These are phyloP conservation scores for Trissoscelio sp. DNA, from an alignment of 2,888 invertebrate species.

Conservation along the genomic window DNA sequence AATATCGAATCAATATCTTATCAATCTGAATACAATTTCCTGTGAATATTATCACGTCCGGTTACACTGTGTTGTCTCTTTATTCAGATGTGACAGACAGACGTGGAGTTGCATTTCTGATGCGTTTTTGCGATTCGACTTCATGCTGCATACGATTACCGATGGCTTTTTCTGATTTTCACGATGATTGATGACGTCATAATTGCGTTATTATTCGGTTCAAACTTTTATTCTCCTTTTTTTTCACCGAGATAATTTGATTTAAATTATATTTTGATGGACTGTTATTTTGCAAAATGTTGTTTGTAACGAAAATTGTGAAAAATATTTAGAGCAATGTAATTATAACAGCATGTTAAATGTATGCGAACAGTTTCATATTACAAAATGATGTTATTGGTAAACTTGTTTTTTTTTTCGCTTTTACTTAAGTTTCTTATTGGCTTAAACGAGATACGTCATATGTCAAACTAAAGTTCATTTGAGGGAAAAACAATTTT, in stretches of 20 bases:
- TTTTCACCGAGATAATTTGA: too few relatives aligned
- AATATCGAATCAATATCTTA: constrained; percentile 35
- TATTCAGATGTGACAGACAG: constrained; percentile 24
- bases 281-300: too few relatives aligned
- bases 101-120: constrained; percentile 8
- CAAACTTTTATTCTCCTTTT: background rate
- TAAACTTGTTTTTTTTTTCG: background rate
- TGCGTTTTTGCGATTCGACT: background rate
- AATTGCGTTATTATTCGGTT: background rate
- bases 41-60: constrained; percentile 38
- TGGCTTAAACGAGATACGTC: constrained; percentile 3
- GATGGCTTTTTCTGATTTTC: background rate
- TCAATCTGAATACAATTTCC: constrained; percentile 48
- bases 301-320: too few relatives aligned
- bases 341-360: background rate
- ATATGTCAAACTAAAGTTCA: constrained; percentile 1
- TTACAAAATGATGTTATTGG: background rate
- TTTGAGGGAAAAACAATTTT: background rate
- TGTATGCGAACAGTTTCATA: background rate
- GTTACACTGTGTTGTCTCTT: constrained; percentile 22
- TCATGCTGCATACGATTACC: background rate
- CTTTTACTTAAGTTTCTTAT: background rate
- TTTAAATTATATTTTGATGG: too few relatives aligned
- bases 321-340: too few relatives aligned
- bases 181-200: constrained; percentile 3